A percentile compares a stretch with the other conserved stretches of the same genome.
Conservation (phyloP, 2,888 invertebrate genomes). For the Synanthedon vespiformis region DNA sequence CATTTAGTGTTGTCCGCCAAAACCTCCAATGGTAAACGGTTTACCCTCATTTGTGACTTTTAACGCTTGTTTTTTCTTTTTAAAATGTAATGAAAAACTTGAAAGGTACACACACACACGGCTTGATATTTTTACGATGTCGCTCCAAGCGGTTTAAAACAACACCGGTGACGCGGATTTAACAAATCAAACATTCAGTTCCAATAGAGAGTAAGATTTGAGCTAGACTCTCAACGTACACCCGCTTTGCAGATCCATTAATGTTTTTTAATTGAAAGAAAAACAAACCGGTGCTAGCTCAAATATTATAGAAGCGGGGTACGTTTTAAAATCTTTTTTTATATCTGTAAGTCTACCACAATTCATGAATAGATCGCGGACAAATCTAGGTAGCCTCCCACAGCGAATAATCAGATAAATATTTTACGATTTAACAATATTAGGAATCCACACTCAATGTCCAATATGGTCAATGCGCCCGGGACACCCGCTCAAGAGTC, state of each 20-base stretch:
- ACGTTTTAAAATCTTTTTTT: constrained; percentile 20
- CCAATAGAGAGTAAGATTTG: constrained; percentile 23
- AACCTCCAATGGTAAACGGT: neutral
- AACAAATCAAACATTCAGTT: constrained; percentile 10
- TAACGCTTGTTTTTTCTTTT: constrained; percentile 24
- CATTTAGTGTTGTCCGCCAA: constrained; percentile 4
- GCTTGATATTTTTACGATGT: constrained; percentile 39
- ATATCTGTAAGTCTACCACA: constrained; percentile 61
- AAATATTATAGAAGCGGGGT: constrained; percentile 31
- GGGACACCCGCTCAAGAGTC: constrained; percentile 43
- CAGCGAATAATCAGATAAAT: constrained; percentile 60
- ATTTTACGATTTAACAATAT: constrained; percentile 67
- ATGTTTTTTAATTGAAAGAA: constrained; percentile 14
- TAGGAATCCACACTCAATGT: constrained; percentile 55
- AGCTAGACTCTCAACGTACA: constrained; percentile 51
- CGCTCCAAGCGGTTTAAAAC: constrained; percentile 57
- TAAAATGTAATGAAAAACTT: constrained; percentile 10
- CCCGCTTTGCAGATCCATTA: constrained; percentile 33
- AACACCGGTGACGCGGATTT: constrained; percentile 37
- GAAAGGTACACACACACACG: constrained; percentile 12
- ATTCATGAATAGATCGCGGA: constrained; percentile 59
- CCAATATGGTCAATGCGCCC: constrained; percentile 65
- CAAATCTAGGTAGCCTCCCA: constrained; percentile 66
- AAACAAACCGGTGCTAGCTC: constrained; percentile 59
- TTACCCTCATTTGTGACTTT: constrained; percentile 21